Evolutionary conservation across 2,888 invertebrate species (phyloP), one percentile per base, ranked within the genome.

Genomic region (Tiliacea citrago): DNA sequence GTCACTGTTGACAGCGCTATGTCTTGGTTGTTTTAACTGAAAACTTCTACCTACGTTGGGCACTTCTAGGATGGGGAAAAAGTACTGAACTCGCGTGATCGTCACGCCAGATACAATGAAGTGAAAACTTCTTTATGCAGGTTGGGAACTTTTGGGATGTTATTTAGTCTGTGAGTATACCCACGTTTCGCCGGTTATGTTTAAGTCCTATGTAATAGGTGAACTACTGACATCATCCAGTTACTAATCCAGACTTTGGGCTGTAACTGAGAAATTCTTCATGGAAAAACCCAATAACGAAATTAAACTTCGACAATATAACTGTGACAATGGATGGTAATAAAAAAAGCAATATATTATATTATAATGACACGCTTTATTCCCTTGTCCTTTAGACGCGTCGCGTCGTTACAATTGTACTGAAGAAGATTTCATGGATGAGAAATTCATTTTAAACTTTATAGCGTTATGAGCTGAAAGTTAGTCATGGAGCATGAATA

Each of bases 291-390:
- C 35, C 35, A 66, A n/a, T 57, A n/a, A 16, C 7, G 7, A 82
- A 77, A 79, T 84, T 76, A 53, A 75, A 78, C 49, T 71, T 77
- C 5, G 35, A 42, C 77, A 68, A 68, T 84, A 66, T 73, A 73
- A 66, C 72, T 16, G 57, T 66, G 68, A 84, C 77, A 86, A 83
- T 77, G 66, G 77, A 4, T 39, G 51, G 49, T 29, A 66, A 68
- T 82, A 85, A 71, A 72, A 66, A 71, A 80, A 49, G 72, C 71
- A 72, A 70, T 65, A n/a, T n/a, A n/a, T n/a, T n/a, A n/a, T n/a
- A n/a, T 21, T 80, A 68, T 76, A 24, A 53, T 53, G 49, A n/a
- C 53, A 12, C 58, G n/a, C 39, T 57, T 71, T 66, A 58, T 58
- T 62, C 76, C 13, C 47, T 7, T n/a, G 66, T 18, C 60, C 72